phyloP scores from a whole-genome alignment of 2,113 vertebrate genomes.

The Odobenus rosmarus region DNA sequence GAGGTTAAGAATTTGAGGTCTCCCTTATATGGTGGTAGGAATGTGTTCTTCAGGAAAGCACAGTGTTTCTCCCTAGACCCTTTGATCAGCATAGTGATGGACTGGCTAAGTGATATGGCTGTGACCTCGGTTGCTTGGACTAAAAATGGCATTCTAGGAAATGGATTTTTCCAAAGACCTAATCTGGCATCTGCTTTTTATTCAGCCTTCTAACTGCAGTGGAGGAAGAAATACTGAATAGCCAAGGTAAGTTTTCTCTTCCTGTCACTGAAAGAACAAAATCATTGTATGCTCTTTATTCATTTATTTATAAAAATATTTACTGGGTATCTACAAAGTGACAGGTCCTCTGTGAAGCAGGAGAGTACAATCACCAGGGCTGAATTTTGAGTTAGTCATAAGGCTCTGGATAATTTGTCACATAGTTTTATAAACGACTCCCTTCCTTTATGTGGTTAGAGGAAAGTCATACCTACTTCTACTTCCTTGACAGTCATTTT shows the following conservation, averaged over 20 bases:
- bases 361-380: not conserved
- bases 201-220: not conserved
- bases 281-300: not conserved
- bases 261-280: not conserved
- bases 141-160: not conserved
- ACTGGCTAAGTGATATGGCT: not conserved
- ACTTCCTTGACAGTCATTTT: not conserved
- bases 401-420: not conserved
- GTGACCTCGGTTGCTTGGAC: not conserved
- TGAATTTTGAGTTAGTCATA: not conserved
- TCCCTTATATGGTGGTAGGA: not conserved
- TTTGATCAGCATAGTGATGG: not conserved
- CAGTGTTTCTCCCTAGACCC: not conserved
- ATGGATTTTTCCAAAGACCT: not conserved
- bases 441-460: not conserved
- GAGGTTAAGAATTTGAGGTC: not conserved
- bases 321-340: not conserved
- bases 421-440: not conserved
- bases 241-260: not conserved
- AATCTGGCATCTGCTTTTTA: not conserved
- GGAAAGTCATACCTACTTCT: not conserved
- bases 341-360: not conserved
- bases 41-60: not conserved
- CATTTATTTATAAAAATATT: not conserved
- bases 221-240: not conserved